Evolutionary conservation across 2,797 vertebrate species (phyloP).

Genomic region (Periophthalmus magnuspinnatus): DNA sequence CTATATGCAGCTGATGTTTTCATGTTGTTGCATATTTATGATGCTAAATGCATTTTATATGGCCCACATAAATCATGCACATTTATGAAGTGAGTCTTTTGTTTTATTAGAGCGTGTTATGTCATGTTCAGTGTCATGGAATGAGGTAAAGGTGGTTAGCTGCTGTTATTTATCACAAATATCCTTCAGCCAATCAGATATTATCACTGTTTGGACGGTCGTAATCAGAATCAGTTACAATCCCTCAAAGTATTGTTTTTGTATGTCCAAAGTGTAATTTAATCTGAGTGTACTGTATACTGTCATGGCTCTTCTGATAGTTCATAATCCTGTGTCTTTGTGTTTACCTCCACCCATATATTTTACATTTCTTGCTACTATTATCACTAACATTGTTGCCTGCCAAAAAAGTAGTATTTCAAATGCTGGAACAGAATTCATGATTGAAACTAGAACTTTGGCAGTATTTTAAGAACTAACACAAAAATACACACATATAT

Average conservation of each 20-base stretch:
- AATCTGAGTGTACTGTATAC: too few relatives aligned
- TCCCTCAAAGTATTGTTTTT: background rate
- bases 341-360: background rate
- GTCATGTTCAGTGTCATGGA: constrained; percentile 72
- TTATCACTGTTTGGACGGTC: background rate
- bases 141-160: constrained; percentile 52
- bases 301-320: too few relatives aligned
- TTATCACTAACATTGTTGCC: background rate
- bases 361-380: background rate
- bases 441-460: background rate
- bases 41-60: constrained; percentile 58
- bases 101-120: constrained; percentile 76
- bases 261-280: background rate
- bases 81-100: constrained; percentile 75
- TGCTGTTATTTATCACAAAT: constrained; percentile 68
- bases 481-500: too few relatives aligned
- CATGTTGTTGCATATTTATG: constrained; percentile 76
- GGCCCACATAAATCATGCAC: constrained; percentile 71
- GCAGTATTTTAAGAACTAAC: background rate
- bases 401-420: background rate
- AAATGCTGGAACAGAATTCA: background rate
- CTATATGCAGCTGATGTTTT: constrained; percentile 51
- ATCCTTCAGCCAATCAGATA: constrained; percentile 55
- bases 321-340: background rate
- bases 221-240: background rate